Evolutionary conservation across 2,888 invertebrate species (phyloP).

Genomic region (Drosophila anomelani): DNA sequence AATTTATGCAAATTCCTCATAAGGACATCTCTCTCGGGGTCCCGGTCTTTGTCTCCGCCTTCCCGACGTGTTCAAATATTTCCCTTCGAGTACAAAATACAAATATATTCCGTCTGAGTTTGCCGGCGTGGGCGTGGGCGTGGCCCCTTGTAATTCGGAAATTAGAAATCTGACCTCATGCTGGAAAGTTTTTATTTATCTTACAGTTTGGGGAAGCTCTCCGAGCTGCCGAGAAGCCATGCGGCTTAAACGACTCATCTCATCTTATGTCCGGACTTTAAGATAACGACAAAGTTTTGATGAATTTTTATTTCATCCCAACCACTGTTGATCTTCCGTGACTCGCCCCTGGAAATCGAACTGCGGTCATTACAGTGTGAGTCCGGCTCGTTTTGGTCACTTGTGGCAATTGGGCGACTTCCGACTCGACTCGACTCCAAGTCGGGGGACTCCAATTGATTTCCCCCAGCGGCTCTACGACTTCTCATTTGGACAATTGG

Average conservation of each 20-base stretch:
- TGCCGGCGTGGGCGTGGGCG: slow-evolving; percentile 28
- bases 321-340: slow-evolving; percentile 19
- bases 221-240: slow-evolving; percentile 24
- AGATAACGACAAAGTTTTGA: slow-evolving; percentile 36
- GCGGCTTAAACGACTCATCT: slow-evolving; percentile 29
- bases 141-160: slow-evolving; percentile 52
- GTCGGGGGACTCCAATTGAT: slow-evolving; percentile 60
- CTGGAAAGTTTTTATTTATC: slow-evolving; percentile 59
- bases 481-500: slow-evolving; percentile 40
- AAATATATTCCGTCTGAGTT: slow-evolving; percentile 42
- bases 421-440: slow-evolving; percentile 40
- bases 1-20: slow-evolving; percentile 66
- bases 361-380: slow-evolving; percentile 22
- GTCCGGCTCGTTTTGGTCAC: slow-evolving; percentile 31
- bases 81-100: slow-evolving; percentile 45
- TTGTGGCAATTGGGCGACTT: slow-evolving; percentile 60
- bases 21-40: slow-evolving; percentile 43
- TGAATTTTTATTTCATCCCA: slow-evolving; percentile 23
- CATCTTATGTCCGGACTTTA: slow-evolving; percentile 22
- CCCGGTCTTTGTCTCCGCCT: slow-evolving; percentile 1
- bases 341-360: slow-evolving; percentile 21
- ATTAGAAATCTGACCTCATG: slow-evolving; percentile 73
- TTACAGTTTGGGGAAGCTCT: slow-evolving; percentile 36
- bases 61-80: slow-evolving; percentile 49
- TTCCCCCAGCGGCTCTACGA: slow-evolving; percentile 68